These are phyloP conservation scores for Petrocephalus zakoni DNA, from an alignment of 2,113 vertebrate genomes.

Conservation along the genomic window DNA sequence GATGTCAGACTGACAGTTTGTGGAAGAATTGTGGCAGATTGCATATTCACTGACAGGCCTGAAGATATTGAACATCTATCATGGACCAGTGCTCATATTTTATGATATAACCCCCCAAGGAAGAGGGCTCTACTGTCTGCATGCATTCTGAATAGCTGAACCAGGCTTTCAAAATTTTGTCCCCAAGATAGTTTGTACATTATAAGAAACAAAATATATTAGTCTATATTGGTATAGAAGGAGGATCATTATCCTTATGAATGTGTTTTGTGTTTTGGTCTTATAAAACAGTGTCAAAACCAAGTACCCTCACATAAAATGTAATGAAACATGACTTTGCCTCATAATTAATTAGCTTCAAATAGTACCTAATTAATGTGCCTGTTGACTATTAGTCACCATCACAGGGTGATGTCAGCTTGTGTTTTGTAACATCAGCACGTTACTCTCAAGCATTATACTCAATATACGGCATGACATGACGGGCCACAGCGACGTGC, in stretches of 20 bases:
- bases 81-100: background rate
- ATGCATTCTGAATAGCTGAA: background rate
- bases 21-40: constrained; percentile 5
- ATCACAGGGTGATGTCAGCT: background rate
- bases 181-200: background rate
- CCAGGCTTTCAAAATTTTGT: background rate
- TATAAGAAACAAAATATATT: background rate
- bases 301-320: background rate
- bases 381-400: background rate
- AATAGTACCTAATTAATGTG: background rate
- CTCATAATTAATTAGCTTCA: background rate
- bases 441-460: background rate
- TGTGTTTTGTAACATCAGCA: background rate
- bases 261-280: background rate
- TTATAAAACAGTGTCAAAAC: background rate
- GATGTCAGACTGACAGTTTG: background rate
- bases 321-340: background rate
- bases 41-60: constrained; percentile 3
- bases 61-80: constrained; percentile 2
- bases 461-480: background rate
- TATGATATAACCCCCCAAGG: background rate
- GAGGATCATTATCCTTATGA: background rate
- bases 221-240: too few relatives aligned
- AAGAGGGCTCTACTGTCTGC: background rate
- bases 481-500: too few relatives aligned